Evolutionary conservation across 2,888 invertebrate genomes (phyloP).

Genomic region (Monopis laevigella): DNA sequence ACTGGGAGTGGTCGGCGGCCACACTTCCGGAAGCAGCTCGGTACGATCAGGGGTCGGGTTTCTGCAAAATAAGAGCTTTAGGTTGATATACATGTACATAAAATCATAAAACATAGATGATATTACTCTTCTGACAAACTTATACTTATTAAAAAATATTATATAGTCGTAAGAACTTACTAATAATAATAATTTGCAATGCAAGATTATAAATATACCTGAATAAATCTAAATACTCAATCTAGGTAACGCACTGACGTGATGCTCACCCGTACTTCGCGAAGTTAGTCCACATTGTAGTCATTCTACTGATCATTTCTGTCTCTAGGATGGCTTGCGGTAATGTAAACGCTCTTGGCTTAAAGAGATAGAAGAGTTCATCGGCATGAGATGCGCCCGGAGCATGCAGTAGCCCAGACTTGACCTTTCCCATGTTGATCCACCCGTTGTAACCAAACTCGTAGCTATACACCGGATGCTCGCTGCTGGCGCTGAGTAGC

Average conservation of each 20-base stretch:
- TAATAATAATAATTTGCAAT: no score
- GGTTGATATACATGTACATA: no score
- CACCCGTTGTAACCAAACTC: conserved; percentile 43
- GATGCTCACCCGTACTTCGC: conserved; percentile 45
- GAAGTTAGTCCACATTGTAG: conserved; percentile 51
- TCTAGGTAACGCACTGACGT: no score
- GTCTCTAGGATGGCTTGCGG: conserved; percentile 30
- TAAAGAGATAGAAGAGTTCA: conserved; percentile 55
- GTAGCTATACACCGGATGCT: conserved; percentile 37
- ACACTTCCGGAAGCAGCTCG: conserved; percentile 27
- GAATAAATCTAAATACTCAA: no score
- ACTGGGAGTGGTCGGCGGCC: conserved; percentile 29
- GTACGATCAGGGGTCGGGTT: conserved; percentile 34
- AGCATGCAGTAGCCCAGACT: conserved; percentile 30
- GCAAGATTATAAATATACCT: no score
- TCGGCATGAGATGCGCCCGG: conserved; percentile 54
- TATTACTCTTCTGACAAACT: no score
- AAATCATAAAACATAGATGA: no score
- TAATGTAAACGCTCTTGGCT: conserved; percentile 25
- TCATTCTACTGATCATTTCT: conserved; percentile 34
- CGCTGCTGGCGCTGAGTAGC: conserved; percentile 28
- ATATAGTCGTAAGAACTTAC: no score
- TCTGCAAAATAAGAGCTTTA: conserved; percentile 37
- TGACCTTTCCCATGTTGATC: conserved; percentile 41
- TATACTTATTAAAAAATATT: no score